Percentiles rank a stretch among this genome's conserved stretches.
These are phyloP conservation scores for Sinelater perroti DNA, from an alignment of 2,888 invertebrate genomes.

Conservation along the genomic window DNA sequence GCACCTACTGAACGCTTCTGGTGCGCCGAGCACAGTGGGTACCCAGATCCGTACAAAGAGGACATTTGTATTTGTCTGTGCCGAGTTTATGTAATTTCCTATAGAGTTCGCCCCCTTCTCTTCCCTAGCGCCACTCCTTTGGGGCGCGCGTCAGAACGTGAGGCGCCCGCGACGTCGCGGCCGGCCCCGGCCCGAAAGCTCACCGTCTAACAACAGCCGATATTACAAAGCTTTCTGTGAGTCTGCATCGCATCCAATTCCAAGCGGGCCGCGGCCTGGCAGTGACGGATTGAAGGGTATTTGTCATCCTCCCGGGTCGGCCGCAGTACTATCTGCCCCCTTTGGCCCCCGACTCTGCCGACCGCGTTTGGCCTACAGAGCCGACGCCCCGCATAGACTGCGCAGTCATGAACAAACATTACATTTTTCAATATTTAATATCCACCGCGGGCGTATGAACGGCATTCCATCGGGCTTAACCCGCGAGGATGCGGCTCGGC, in stretches of 20 bases:
- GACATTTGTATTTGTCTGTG: conserved; percentile 64
- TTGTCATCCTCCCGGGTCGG: conserved; percentile 72
- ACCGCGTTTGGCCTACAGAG: conserved; percentile 43
- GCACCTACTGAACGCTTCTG: conserved; percentile 60
- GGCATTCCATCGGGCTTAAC: too few relatives aligned
- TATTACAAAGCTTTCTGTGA: conserved; percentile 63
- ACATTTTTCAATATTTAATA: conserved; percentile 56
- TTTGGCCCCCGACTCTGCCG: conserved; percentile 46
- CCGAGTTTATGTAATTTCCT: conserved; percentile 65
- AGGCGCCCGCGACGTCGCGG: conserved; percentile 37
- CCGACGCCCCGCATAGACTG: conserved; percentile 49
- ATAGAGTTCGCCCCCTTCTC: conserved; percentile 61
- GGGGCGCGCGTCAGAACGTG: conserved; percentile 56
- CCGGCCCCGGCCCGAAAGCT: conserved; percentile 29
- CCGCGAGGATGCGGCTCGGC: too few relatives aligned
- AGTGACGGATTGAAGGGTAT: conserved; percentile 75
- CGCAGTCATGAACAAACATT: conserved; percentile 57
- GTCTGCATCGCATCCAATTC: conserved; percentile 64
- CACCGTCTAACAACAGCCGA: conserved; percentile 58
- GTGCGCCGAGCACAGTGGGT: conserved; percentile 57
- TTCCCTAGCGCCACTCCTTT: conserved; percentile 54
- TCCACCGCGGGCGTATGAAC: background rate
- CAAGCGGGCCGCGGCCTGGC: conserved; percentile 65
- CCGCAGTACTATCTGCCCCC: conserved; percentile 60
- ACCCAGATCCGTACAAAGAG: conserved; percentile 62